phyloP scores from a whole-genome alignment of 2,797 vertebrate species.

The Neomorphus geoffroyi region DNA sequence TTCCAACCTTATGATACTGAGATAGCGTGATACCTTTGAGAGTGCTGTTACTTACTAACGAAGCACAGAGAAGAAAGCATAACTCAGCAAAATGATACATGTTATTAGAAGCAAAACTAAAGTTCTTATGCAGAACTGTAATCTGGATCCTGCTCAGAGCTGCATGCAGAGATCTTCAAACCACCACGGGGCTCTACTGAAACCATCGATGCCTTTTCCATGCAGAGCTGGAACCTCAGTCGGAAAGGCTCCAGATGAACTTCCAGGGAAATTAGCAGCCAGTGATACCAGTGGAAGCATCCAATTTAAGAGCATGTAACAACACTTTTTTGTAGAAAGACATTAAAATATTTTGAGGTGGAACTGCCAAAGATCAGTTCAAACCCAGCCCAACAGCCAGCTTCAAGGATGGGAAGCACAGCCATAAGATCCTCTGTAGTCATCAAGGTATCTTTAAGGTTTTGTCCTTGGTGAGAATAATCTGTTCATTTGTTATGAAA shows the following conservation, averaged over 20 bases:
- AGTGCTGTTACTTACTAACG: background rate
- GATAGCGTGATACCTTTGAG: too few relatives aligned
- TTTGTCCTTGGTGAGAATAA: background rate
- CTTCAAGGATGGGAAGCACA: background rate
- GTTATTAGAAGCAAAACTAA: background rate
- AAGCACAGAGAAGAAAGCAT: background rate
- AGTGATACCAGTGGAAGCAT: background rate
- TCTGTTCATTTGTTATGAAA: background rate
- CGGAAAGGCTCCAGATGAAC: background rate
- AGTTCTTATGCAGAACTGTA: background rate
- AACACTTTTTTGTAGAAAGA: background rate
- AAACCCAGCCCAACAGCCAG: background rate
- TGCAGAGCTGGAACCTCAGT: background rate
- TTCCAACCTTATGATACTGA: too few relatives aligned
- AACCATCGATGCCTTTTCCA: background rate
- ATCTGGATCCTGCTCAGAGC: background rate
- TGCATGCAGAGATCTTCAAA: background rate
- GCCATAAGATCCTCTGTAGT: background rate
- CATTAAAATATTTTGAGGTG: background rate
- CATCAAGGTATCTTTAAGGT: background rate
- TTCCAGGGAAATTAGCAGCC: background rate
- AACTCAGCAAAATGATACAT: background rate
- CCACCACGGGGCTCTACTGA: background rate
- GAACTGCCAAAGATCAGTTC: background rate
- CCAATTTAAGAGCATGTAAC: background rate